Percentiles rank a stretch among this genome's conserved stretches.
These are phyloP conservation scores for Pyrocephalus nanus DNA, from an alignment of 2,797 vertebrate genomes.

Conservation along the genomic window DNA sequence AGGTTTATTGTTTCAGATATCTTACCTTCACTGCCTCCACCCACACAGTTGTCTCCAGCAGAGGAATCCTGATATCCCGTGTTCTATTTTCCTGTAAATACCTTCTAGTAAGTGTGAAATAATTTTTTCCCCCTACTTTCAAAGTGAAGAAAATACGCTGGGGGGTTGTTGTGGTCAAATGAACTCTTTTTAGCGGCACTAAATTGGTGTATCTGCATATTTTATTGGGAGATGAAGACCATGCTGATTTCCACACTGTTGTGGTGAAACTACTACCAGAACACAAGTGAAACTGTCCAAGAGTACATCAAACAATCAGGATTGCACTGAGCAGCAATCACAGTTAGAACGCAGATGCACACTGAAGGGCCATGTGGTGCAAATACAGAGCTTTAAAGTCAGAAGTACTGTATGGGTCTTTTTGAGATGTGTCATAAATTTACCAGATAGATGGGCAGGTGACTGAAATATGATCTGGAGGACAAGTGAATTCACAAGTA, in stretches of 20 bases:
- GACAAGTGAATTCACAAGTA: neutral
- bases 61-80: neutral
- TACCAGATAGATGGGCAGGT: neutral
- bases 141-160: neutral
- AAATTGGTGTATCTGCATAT: neutral
- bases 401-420: neutral
- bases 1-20: neutral
- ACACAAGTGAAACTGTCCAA: neutral
- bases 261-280: neutral
- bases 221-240: neutral
- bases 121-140: neutral
- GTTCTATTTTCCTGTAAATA: neutral
- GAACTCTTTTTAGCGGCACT: neutral
- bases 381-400: neutral
- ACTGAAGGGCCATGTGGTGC: accelerated
- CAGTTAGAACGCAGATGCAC: neutral
- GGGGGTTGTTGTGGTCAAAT: neutral
- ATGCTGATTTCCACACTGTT: neutral
- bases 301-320: accelerated
- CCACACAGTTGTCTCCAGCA: neutral
- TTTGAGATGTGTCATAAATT: neutral
- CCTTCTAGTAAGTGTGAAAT: neutral
- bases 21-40: neutral
- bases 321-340: neutral
- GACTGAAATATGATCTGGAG: neutral